Conservation (phyloP, 2,888 invertebrate species). For the Patella caerulea region DNA sequence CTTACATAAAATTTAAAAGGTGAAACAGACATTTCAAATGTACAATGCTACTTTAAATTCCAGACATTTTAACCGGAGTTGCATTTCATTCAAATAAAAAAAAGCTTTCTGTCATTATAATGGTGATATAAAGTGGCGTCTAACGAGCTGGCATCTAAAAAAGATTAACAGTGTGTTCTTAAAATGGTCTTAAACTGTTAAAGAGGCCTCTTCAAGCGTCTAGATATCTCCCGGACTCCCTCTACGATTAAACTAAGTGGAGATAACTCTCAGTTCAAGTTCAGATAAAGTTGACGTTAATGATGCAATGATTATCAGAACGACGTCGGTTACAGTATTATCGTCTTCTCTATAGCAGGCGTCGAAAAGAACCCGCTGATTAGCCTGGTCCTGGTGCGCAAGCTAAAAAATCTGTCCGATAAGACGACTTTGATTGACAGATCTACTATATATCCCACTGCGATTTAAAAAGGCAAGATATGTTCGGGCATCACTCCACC, state of each 20-base stretch:
- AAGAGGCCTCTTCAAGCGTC: no score
- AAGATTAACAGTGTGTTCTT: no score
- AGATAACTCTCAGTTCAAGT: conserved; percentile 9
- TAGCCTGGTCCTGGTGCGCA: not conserved
- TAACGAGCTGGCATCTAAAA: no score
- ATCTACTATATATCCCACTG: conserved; percentile 2
- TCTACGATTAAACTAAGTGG: conserved; percentile 7
- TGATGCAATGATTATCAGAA: conserved; percentile 7
- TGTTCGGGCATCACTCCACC: conserved; percentile 3
- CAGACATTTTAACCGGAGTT: no score
- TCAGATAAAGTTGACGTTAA: conserved; percentile 10
- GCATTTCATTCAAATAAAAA: no score
- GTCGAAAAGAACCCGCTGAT: conserved; percentile 9
- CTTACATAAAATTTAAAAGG: no score
- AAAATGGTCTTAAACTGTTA: no score
- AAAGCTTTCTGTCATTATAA: no score
- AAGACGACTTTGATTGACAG: conserved; percentile 2
- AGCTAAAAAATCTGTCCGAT: not conserved
- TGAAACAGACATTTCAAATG: no score
- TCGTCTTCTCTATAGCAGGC: not conserved
- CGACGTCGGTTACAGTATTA: conserved; percentile 7
- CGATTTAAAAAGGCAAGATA: conserved; percentile 1
- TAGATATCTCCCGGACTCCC: not conserved
- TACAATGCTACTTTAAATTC: no score
- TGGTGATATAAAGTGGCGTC: no score